These are phyloP conservation scores for Hipposideros armiger DNA, from an alignment of 2,113 vertebrate species.

Conservation along the genomic window DNA sequence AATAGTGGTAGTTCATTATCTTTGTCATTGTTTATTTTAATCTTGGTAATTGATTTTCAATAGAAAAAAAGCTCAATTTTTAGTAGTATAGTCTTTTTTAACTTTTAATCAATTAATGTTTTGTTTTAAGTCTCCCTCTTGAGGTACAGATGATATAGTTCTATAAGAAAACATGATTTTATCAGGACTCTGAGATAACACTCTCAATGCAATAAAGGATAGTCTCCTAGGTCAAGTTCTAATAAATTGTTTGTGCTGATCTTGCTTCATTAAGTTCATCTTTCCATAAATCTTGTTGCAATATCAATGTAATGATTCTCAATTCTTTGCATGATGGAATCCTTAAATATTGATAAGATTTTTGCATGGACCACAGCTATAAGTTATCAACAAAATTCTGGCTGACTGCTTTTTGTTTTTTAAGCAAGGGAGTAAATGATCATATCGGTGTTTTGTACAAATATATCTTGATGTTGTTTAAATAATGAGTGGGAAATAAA, in stretches of 20 bases:
- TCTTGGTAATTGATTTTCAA: conserved; percentile 40
- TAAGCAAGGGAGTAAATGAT: conserved; percentile 30
- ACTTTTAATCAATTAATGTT: conserved; percentile 60
- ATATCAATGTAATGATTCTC: conserved; percentile 60
- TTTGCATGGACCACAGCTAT: conserved; percentile 27
- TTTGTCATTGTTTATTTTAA: conserved; percentile 12
- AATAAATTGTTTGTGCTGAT: conserved; percentile 56
- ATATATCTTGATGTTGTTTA: background rate
- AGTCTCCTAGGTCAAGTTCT: conserved; percentile 25
- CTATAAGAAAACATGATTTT: conserved; percentile 72
- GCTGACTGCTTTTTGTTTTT: background rate
- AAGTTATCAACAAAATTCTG: conserved; percentile 28
- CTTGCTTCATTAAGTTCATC: conserved; percentile 55
- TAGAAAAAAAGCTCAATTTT: conserved; percentile 40
- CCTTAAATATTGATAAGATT: conserved; percentile 61
- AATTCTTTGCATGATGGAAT: conserved; percentile 44
- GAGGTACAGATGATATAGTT: conserved; percentile 51
- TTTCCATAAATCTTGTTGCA: conserved; percentile 72
- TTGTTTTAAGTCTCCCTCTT: conserved; percentile 48
- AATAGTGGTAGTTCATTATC: background rate
- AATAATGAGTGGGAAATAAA: background rate
- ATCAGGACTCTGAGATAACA: conserved; percentile 36
- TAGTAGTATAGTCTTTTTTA: conserved; percentile 26
- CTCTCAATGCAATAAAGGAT: conserved; percentile 61
- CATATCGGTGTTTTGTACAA: background rate